Evolutionary conservation across 2,888 invertebrate genomes (phyloP).

Genomic region (Fragum sueziense): DNA sequence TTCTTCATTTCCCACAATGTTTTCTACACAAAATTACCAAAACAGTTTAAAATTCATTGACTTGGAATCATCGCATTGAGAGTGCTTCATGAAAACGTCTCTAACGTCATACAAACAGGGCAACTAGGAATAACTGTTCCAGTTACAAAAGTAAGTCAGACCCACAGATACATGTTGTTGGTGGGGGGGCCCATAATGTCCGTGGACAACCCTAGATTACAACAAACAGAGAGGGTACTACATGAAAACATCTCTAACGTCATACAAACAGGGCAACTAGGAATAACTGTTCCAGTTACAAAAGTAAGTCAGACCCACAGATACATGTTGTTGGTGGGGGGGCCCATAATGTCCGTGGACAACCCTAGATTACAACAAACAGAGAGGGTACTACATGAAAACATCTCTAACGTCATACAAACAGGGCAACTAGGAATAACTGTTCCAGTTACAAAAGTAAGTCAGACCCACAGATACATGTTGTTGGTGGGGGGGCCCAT

Average conservation of each 20-base stretch:
- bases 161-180: too few relatives aligned
- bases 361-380: not conserved
- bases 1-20: not conserved
- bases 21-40: too few relatives aligned
- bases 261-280: not conserved
- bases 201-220: not conserved
- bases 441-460: slow-evolving; percentile 11
- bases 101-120: not conserved
- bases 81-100: slow-evolving; percentile 1
- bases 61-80: too few relatives aligned
- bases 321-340: too few relatives aligned
- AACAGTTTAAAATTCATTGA: too few relatives aligned
- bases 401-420: slow-evolving; percentile 2
- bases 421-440: not conserved
- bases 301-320: too few relatives aligned
- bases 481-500: too few relatives aligned
- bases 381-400: not conserved
- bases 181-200: too few relatives aligned
- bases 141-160: slow-evolving; percentile 4
- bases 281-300: slow-evolving; percentile 1
- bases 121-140: not conserved
- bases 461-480: too few relatives aligned
- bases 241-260: slow-evolving; percentile 12
- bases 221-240: not conserved
- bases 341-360: not conserved